Evolutionary conservation across 2,113 vertebrate species (phyloP), one percentile per base, ranked within the genome.

Genomic region (Syrrhaptes paradoxus): DNA sequence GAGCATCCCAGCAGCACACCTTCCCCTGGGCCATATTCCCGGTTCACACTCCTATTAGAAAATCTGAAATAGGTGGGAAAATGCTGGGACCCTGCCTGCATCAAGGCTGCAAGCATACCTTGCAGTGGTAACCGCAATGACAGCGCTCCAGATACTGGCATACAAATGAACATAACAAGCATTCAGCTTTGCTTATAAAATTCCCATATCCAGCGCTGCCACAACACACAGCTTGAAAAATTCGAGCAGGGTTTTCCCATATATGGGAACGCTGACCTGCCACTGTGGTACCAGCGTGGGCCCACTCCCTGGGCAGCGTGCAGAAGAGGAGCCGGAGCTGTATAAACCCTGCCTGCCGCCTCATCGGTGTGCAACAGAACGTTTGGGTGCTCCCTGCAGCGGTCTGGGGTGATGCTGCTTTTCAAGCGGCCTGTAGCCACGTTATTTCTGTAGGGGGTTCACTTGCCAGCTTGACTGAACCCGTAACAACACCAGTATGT

Each of bases 211-310:
- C 92, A 96, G 93, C 90, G 62, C 28, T 58, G 85, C 93, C 87
- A 91, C 93, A 89, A 86, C 58, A 88, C 71, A 74, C 2, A 52
- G 91, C 88, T 87, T 89, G 32, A 87, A 91, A 94, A 96, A 90
- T 93, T 83, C 29, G 54, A 96, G 76, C 79, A 78, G 52, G 62
- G 80, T 90, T 97, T 97, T 94, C 85, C 96, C 96, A 94, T 92
- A 93, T 82, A 95, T 67, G 90, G 93, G 87, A 94, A 97, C 21
- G 52, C 61, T 57, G 79, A 94, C 88, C 90, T 81, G 80, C 86
- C 6, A 22, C 78, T 82, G 68, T 16, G 7, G 74, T 45, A 51
- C 66, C 84, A 63, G 74, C 6, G 0, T 7, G 2, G 2, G 17
- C 29, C 54, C 8, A 25, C 71, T 85, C 41, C 66, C 81, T 1